Evolutionary conservation across 1,140 invertebrate genomes (phyloP).

Genomic region (Nebria ingens): DNA sequence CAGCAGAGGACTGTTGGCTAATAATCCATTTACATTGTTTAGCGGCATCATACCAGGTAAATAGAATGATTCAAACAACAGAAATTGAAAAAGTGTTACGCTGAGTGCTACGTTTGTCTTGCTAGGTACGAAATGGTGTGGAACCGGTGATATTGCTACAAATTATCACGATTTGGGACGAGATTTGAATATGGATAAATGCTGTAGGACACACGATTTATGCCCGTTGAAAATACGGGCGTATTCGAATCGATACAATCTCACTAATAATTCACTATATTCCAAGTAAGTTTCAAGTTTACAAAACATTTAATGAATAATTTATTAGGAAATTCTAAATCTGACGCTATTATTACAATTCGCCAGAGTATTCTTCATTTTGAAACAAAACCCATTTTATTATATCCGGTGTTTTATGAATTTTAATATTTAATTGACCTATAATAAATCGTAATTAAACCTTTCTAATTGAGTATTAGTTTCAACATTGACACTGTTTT

Average conservation of each 20-base stretch:
- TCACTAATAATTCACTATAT: constrained; percentile 73
- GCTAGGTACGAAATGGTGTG: constrained; percentile 83
- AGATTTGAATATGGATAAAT: constrained; percentile 61
- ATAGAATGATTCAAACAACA: constrained; percentile 3
- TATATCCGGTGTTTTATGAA: no score
- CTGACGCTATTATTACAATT: no score
- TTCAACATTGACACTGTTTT: no score
- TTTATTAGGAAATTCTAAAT: no score
- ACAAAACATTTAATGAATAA: no score
- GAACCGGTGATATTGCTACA: constrained; percentile 71
- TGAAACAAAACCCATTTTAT: constrained; percentile 11
- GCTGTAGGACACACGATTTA: constrained; percentile 76
- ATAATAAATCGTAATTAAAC: no score
- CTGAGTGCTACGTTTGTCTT: constrained; percentile 18
- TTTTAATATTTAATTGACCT: no score
- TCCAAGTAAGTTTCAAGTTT: constrained; percentile 75
- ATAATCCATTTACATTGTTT: constrained; percentile 53
- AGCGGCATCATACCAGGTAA: constrained; percentile 68
- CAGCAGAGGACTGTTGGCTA: constrained; percentile 35
- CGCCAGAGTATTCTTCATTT: no score
- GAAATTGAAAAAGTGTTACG: not conserved
- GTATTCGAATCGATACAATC: constrained; percentile 61
- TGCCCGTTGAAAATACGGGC: constrained; percentile 65
- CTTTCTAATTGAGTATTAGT: no score
- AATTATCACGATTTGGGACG: constrained; percentile 71